phyloP scores from a whole-genome alignment of 2,113 vertebrate genomes.

The Eudyptes chrysolophus region DNA sequence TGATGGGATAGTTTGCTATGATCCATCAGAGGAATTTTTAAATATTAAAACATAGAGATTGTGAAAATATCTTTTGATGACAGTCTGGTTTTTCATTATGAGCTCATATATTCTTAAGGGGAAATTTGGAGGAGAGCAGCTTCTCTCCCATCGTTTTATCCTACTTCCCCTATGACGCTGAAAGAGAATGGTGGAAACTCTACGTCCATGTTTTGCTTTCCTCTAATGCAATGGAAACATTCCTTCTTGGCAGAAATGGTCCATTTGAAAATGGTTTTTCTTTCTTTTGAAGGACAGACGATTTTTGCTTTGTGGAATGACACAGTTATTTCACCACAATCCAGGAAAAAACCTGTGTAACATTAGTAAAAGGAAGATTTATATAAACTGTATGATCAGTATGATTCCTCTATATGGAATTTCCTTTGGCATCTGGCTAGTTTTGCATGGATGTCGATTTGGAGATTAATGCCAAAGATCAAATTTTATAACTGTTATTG shows the following conservation, averaged over 20 bases:
- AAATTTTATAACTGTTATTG: neutral
- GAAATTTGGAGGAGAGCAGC: constrained; percentile 45
- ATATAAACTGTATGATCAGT: neutral
- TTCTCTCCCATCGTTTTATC: constrained; percentile 38
- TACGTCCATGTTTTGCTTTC: neutral
- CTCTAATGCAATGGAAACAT: neutral
- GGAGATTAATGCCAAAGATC: neutral
- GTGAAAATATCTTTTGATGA: constrained; percentile 53
- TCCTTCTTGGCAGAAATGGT: neutral
- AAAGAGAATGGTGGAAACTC: constrained; percentile 19
- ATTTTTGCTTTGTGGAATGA: neutral
- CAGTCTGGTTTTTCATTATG: constrained; percentile 63
- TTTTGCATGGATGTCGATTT: neutral
- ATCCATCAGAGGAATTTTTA: constrained; percentile 63
- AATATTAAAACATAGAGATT: constrained; percentile 52
- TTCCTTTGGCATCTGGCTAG: neutral
- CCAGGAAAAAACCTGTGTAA: neutral
- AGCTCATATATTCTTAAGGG: constrained; percentile 60
- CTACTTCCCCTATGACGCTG: constrained; percentile 56
- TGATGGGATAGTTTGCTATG: neutral
- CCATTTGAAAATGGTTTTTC: neutral
- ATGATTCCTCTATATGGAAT: neutral
- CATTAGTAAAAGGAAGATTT: neutral
- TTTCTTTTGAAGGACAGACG: neutral
- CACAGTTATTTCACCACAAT: neutral